These are phyloP conservation scores for Pelodiscus sinensis DNA, from an alignment of 2,113 vertebrate genomes.

Conservation along the genomic window DNA sequence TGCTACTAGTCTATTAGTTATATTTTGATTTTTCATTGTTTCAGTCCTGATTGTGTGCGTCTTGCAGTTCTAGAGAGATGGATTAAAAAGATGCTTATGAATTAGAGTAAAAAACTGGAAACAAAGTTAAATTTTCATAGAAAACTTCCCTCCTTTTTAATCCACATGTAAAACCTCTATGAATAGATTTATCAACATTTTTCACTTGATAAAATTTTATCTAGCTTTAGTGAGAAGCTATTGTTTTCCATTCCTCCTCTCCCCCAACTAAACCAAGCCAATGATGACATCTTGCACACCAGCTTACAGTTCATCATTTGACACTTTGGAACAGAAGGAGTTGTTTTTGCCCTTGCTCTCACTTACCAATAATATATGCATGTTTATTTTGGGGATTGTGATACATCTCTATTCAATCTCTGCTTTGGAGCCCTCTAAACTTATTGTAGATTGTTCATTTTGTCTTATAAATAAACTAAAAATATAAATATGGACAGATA, in stretches of 20 bases:
- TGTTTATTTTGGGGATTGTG: background rate
- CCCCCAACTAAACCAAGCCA: background rate
- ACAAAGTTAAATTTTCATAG: no score
- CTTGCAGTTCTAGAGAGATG: background rate
- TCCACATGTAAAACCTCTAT: background rate
- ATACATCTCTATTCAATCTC: background rate
- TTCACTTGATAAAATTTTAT: background rate
- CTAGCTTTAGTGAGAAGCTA: accelerated
- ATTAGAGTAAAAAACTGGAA: background rate
- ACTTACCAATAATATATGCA: background rate
- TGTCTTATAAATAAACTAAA: background rate
- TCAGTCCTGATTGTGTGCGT: accelerated
- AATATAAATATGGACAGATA: background rate
- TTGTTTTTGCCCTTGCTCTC: background rate
- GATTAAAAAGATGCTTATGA: background rate
- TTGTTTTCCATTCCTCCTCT: background rate
- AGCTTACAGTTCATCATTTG: background rate
- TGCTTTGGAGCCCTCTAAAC: background rate
- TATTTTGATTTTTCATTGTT: background rate
- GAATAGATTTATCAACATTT: background rate
- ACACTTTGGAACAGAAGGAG: background rate
- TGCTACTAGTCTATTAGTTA: background rate
- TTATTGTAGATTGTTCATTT: background rate
- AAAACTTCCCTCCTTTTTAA: background rate
- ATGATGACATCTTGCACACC: background rate